Evolutionary conservation across 2,888 invertebrate species (phyloP).

Genomic region (Didymodactylos carnosus): DNA sequence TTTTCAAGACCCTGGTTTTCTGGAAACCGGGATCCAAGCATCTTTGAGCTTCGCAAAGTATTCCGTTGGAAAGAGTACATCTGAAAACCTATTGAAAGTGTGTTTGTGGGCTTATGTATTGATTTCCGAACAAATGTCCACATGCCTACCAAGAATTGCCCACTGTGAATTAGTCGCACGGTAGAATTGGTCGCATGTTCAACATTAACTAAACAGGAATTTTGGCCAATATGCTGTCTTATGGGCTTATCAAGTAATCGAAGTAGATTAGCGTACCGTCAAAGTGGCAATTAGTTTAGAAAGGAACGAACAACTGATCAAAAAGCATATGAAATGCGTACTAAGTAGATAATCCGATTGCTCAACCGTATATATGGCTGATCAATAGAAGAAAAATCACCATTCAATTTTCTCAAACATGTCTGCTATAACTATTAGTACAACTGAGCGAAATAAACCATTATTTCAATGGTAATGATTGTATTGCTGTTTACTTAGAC

Average conservation of each 20-base stretch:
- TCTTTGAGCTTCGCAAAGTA: too few species aligned
- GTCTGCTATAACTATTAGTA: neutral
- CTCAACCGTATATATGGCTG: neutral
- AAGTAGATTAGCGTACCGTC: neutral
- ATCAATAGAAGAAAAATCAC: neutral
- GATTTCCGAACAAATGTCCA: too few species aligned
- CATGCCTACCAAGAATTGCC: too few species aligned
- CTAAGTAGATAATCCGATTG: neutral
- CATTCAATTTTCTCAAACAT: neutral
- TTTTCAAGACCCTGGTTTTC: too few species aligned
- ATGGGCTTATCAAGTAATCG: neutral
- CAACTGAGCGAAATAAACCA: neutral
- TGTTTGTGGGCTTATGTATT: too few species aligned
- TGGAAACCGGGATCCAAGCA: too few species aligned
- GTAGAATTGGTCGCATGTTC: neutral
- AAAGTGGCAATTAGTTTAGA: neutral
- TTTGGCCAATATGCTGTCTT: neutral
- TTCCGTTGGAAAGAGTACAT: too few species aligned
- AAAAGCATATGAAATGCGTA: neutral
- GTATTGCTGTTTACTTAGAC: too few species aligned
- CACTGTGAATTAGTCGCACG: neutral
- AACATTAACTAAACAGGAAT: neutral
- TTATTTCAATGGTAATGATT: too few species aligned
- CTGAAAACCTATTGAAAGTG: too few species aligned
- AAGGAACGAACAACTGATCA: neutral